Conservation (phyloP, 2,888 invertebrate genomes). For the Megalurothrips usitatus region DNA sequence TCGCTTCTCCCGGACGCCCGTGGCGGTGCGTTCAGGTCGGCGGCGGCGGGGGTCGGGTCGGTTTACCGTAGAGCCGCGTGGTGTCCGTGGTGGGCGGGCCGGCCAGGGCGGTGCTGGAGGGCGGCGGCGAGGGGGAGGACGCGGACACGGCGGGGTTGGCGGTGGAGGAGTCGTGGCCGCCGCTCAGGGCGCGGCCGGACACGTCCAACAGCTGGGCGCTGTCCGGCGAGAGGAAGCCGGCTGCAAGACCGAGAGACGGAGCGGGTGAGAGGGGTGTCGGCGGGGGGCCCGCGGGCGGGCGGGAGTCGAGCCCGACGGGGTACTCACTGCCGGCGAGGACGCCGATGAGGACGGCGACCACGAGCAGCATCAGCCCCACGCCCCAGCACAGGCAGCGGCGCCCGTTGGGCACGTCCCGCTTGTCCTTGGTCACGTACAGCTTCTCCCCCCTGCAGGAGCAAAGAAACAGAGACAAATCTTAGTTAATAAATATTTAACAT, state of each 20-base stretch:
- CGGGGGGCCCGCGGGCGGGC: too few species aligned
- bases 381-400: slow-evolving; percentile 60
- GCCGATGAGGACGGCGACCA: slow-evolving; percentile 63
- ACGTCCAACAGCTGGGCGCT: slow-evolving; percentile 13
- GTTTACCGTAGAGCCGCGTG: slow-evolving; percentile 53
- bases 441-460: slow-evolving; percentile 69
- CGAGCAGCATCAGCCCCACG: slow-evolving; percentile 59
- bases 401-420: slow-evolving; percentile 45
- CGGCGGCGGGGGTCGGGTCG: not conserved
- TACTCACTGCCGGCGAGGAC: slow-evolving; percentile 70
- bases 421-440: slow-evolving; percentile 75
- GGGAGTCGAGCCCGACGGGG: slow-evolving; percentile 1
- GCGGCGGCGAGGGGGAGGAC: slow-evolving; percentile 43
- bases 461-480: slow-evolving; percentile 31
- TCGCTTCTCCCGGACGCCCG: too few species aligned
- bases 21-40: too few species aligned
- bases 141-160: slow-evolving; percentile 35
- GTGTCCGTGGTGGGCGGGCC: slow-evolving; percentile 50
- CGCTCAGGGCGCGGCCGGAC: slow-evolving; percentile 1
- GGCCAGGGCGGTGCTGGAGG: slow-evolving; percentile 43
- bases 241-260: too few species aligned
- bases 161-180: slow-evolving; percentile 36
- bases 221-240: not conserved
- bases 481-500: too few species aligned
- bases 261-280: too few species aligned